These are phyloP conservation scores for Smithornis capensis DNA, from an alignment of 2,113 vertebrate species.

Conservation along the genomic window DNA sequence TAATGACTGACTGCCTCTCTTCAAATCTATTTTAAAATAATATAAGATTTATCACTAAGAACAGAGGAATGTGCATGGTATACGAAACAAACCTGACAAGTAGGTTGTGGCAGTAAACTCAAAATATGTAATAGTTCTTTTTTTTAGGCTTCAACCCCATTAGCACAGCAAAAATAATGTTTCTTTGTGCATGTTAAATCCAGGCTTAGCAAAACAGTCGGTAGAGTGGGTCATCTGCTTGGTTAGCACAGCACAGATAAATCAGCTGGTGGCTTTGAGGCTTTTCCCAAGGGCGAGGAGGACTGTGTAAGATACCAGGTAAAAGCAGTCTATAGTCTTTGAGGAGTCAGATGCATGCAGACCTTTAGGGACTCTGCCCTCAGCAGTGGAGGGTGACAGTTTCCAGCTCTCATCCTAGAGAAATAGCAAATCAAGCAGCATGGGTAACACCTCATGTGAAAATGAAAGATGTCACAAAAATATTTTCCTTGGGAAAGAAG, in stretches of 20 bases:
- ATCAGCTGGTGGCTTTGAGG: not conserved
- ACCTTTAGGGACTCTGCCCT: not conserved
- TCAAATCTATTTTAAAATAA: not conserved
- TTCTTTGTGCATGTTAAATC: not conserved
- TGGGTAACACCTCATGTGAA: accelerated
- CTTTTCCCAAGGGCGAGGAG: not conserved
- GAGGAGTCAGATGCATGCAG: not conserved
- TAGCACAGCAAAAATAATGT: not conserved
- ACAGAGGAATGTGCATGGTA: not conserved
- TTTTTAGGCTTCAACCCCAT: not conserved
- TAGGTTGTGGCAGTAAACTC: not conserved
- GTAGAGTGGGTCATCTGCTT: not conserved
- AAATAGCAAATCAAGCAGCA: not conserved
- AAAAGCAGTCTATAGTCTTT: not conserved
- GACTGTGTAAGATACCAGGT: accelerated
- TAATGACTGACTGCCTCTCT: not conserved
- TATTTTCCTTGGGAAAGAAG: not conserved
- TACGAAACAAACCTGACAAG: not conserved
- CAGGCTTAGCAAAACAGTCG: not conserved
- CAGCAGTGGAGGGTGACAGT: not conserved
- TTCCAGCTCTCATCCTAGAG: not conserved
- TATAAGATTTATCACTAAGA: not conserved
- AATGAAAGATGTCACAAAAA: not conserved
- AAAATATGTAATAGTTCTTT: not conserved
- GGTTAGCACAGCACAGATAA: not conserved